Conservation (phyloP, 2,113 vertebrate species). For the Bufo bufo region DNA sequence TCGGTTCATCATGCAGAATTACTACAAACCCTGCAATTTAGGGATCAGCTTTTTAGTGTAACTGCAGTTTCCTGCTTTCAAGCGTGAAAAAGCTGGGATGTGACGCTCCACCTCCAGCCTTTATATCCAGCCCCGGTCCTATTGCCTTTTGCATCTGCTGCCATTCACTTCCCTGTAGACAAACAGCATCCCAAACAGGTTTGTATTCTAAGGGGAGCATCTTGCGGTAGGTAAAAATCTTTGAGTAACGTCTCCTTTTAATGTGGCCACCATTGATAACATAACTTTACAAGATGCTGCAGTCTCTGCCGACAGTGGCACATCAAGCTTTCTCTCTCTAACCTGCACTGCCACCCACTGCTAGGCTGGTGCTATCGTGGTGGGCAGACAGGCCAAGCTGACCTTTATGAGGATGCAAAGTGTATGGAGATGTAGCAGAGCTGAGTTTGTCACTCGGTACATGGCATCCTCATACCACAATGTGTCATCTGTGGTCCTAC, state of each 20-base stretch:
- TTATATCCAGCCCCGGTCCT: constrained; percentile 1
- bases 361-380: neutral
- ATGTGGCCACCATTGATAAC: neutral
- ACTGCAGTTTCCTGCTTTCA: neutral
- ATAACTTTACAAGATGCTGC: neutral
- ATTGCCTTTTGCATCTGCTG: neutral
- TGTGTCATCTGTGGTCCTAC: neutral
- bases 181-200: neutral
- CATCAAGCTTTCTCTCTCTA: neutral
- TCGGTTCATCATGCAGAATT: neutral
- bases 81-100: neutral
- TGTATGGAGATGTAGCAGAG: neutral
- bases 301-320: neutral
- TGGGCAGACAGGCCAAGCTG: neutral
- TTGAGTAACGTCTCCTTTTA: neutral
- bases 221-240: neutral
- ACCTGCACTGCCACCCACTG: neutral
- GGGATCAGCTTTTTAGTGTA: neutral
- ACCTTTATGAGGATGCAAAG: neutral
- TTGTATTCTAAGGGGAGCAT: neutral
- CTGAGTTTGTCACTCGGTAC: neutral
- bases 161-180: neutral
- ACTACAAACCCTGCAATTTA: neutral
- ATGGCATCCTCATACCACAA: neutral
- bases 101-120: neutral